Evolutionary conservation across 2,888 invertebrate species (phyloP).

Genomic region (Apomyelois bistriatella): DNA sequence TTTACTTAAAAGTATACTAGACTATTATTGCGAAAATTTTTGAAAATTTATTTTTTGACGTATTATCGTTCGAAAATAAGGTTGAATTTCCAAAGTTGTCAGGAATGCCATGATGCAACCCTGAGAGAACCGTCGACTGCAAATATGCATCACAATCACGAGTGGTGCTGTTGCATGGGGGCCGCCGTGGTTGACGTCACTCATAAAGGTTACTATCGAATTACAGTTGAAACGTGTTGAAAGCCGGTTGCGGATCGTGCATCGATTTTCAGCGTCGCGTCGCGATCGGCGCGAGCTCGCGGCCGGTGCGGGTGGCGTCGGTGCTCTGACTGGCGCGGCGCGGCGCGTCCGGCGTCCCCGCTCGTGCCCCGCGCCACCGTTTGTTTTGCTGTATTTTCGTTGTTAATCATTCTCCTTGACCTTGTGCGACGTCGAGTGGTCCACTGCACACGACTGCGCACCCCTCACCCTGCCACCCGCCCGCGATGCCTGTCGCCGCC

Average conservation of each 20-base stretch:
- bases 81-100: constrained; percentile 33
- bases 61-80: background rate
- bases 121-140: constrained; percentile 33
- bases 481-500: constrained; percentile 60
- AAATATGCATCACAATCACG: constrained; percentile 53
- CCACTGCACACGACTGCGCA: constrained; percentile 77
- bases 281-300: constrained; percentile 65
- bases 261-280: constrained; percentile 72
- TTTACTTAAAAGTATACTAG: too few species aligned
- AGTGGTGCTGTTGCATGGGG: constrained; percentile 47
- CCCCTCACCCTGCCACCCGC: constrained; percentile 64
- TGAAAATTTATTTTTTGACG: too few species aligned
- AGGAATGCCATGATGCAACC: constrained; percentile 39
- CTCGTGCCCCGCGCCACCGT: constrained; percentile 64
- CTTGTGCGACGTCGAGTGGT: constrained; percentile 79
- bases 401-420: constrained; percentile 82
- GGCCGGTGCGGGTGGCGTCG: constrained; percentile 71
- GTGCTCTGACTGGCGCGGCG: constrained; percentile 72
- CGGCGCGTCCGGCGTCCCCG: constrained; percentile 60
- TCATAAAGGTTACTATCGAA: constrained; percentile 48
- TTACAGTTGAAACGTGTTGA: constrained; percentile 57
- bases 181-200: constrained; percentile 44
- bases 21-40: too few species aligned
- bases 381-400: constrained; percentile 80
- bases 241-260: constrained; percentile 72